phyloP scores from a whole-genome alignment of 2,113 vertebrate species.

The Zosterops hypoxanthus region DNA sequence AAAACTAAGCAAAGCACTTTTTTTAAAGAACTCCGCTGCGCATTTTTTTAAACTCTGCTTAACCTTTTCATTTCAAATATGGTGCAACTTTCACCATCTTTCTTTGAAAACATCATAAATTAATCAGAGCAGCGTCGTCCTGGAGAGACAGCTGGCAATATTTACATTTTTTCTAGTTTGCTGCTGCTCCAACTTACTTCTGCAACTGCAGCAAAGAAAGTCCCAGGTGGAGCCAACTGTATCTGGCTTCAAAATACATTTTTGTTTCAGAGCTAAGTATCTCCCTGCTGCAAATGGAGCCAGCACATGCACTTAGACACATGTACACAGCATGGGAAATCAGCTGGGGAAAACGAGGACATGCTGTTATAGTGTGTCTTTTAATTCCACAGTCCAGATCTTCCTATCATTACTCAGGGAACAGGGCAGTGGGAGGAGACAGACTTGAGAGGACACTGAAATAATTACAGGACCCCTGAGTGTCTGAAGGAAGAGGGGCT shows the following conservation, averaged over 20 bases:
- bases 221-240: slow-evolving; percentile 39
- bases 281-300: slow-evolving; percentile 34
- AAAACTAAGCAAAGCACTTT: background rate
- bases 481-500: background rate
- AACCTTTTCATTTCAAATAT: slow-evolving; percentile 58
- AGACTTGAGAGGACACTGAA: background rate
- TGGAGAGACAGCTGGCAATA: slow-evolving; percentile 47
- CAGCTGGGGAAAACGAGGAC: background rate
- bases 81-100: background rate
- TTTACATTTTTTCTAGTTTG: slow-evolving; percentile 21
- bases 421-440: background rate
- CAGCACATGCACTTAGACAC: background rate
- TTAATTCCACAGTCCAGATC: background rate
- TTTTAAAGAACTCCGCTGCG: background rate
- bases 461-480: background rate
- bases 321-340: background rate
- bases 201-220: slow-evolving; percentile 46
- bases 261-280: slow-evolving; percentile 33
- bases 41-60: background rate
- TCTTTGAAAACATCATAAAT: slow-evolving; percentile 53
- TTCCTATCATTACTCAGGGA: background rate
- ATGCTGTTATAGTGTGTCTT: background rate
- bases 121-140: slow-evolving; percentile 24
- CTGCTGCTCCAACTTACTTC: slow-evolving; percentile 25
- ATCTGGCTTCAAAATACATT: slow-evolving; percentile 31